Conservation (phyloP, 2,888 invertebrate genomes). For the Mactromeris polynyma region DNA sequence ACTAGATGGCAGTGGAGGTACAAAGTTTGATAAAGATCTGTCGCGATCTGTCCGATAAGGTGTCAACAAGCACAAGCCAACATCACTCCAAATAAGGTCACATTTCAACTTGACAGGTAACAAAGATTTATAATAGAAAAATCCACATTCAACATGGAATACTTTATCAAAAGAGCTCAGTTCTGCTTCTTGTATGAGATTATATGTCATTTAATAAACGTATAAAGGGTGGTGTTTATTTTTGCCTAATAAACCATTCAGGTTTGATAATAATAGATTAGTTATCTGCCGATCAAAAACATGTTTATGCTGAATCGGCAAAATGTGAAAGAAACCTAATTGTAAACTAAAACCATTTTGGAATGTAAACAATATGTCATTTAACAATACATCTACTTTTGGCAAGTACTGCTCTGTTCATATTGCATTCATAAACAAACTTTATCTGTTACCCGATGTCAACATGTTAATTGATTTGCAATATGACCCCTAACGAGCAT, state of each 20-base stretch:
- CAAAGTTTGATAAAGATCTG: slow-evolving; percentile 33
- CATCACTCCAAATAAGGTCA: slow-evolving; percentile 25
- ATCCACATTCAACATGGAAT: slow-evolving; percentile 15
- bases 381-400: background rate
- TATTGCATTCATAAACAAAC: slow-evolving; percentile 12
- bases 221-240: slow-evolving; percentile 29
- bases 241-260: slow-evolving; percentile 49
- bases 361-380: slow-evolving; percentile 31
- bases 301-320: slow-evolving; percentile 20
- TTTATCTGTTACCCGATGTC: slow-evolving; percentile 18
- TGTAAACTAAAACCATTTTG: slow-evolving; percentile 17
- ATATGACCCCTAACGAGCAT: slow-evolving; percentile 14
- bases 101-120: slow-evolving; percentile 23
- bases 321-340: slow-evolving; percentile 2
- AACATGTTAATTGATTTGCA: slow-evolving; percentile 36
- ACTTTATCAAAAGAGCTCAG: background rate
- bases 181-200: background rate
- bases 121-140: background rate
- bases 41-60: slow-evolving; percentile 12
- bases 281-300: slow-evolving; percentile 28
- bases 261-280: slow-evolving; percentile 56
- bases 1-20: slow-evolving; percentile 29
- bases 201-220: background rate
- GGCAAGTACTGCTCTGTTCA: background rate
- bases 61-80: slow-evolving; percentile 25